phyloP scores from a whole-genome alignment of 2,888 invertebrate genomes.

The Thymelicus acteon region DNA sequence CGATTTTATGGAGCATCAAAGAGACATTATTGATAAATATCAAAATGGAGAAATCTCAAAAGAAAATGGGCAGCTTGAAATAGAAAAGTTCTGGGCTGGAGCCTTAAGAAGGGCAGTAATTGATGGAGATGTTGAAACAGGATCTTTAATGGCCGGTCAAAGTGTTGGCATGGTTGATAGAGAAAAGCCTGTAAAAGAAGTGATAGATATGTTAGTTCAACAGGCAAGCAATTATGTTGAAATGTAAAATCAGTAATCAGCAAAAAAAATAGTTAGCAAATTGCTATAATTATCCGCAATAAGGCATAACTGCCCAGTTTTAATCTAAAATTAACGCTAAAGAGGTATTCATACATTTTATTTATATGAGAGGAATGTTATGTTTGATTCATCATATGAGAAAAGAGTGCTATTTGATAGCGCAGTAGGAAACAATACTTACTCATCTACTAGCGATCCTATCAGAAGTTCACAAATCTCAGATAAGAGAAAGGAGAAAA shows the following conservation, averaged over 20 bases:
- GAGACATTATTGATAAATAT: conserved; percentile 24
- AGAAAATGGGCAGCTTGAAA: conserved; percentile 30
- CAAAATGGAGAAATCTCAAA: conserved; percentile 29
- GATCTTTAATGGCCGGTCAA: conserved; percentile 31
- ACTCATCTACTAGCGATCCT: too few species aligned
- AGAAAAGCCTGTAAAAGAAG: conserved; percentile 31
- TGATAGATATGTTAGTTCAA: conserved; percentile 20
- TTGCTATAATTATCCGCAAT: conserved; percentile 23
- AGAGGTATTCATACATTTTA: conserved; percentile 26
- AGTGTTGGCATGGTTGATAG: conserved; percentile 33
- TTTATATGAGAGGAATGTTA: conserved; percentile 22
- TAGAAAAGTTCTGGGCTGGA: conserved; percentile 33
- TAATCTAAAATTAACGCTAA: conserved; percentile 32
- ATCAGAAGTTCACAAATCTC: too few species aligned
- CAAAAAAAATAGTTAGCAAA: conserved; percentile 22
- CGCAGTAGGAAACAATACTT: too few species aligned
- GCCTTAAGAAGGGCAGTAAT: conserved; percentile 30
- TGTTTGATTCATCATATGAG: too few species aligned
- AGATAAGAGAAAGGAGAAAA: too few species aligned
- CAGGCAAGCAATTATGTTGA: conserved; percentile 23
- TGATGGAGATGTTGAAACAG: conserved; percentile 31
- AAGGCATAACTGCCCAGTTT: conserved; percentile 29
- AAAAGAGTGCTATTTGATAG: too few species aligned
- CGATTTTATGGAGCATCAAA: conserved; percentile 27
- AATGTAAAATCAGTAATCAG: conserved; percentile 19